Evolutionary conservation across 1,140 invertebrate species (phyloP).

Genomic region (Trissolcus basalis): DNA sequence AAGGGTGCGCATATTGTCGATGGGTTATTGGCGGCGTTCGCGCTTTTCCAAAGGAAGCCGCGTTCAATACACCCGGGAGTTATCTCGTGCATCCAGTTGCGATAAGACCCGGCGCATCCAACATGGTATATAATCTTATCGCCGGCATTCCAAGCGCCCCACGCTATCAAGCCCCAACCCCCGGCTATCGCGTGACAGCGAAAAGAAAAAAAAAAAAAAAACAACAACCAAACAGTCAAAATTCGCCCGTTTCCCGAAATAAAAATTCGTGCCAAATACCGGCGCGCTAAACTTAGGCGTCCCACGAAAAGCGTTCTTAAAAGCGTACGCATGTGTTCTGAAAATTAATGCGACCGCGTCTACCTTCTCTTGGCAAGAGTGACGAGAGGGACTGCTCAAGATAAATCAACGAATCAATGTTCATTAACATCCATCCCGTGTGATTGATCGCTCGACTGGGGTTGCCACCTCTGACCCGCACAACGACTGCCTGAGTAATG

Average conservation of each 20-base stretch:
- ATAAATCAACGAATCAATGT: slow-evolving; percentile 47
- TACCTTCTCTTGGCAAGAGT: slow-evolving; percentile 23
- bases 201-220: slow-evolving; percentile 5
- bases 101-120: slow-evolving; percentile 64
- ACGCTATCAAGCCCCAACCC: slow-evolving; percentile 66
- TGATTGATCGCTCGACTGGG: slow-evolving; percentile 15
- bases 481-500: no score
- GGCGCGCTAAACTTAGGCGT: slow-evolving; percentile 29
- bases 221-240: neutral
- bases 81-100: slow-evolving; percentile 34
- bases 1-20: slow-evolving; percentile 22
- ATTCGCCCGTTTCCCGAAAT: slow-evolving; percentile 8
- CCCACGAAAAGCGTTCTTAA: slow-evolving; percentile 14
- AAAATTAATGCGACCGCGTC: slow-evolving; percentile 18
- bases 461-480: neutral
- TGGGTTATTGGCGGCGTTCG: slow-evolving; percentile 26
- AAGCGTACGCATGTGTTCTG: slow-evolving; percentile 7
- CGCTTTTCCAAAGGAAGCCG: slow-evolving; percentile 18
- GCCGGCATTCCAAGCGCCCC: slow-evolving; percentile 50
- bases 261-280: slow-evolving; percentile 29
- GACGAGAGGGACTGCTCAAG: slow-evolving; percentile 11
- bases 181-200: slow-evolving; percentile 14
- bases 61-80: slow-evolving; percentile 6
- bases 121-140: slow-evolving; percentile 60
- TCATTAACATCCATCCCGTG: slow-evolving; percentile 22